These are phyloP conservation scores for Chauna torquata DNA, from an alignment of 2,113 vertebrate genomes.

Conservation along the genomic window DNA sequence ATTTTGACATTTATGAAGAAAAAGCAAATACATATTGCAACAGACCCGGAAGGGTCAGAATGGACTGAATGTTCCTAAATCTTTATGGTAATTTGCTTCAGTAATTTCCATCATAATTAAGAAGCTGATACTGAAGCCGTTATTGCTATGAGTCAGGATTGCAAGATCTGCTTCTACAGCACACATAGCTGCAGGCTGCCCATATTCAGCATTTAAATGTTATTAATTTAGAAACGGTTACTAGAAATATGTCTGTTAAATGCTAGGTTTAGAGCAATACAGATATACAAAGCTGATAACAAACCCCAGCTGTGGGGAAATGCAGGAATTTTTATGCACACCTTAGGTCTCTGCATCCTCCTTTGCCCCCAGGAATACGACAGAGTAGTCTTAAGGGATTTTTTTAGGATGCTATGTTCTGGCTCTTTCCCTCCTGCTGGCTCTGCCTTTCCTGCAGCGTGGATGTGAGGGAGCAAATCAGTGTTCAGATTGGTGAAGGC, in stretches of 20 bases:
- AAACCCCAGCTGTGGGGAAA: slow-evolving; percentile 37
- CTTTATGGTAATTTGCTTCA: slow-evolving; percentile 66
- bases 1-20: slow-evolving; percentile 54
- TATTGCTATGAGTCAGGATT: slow-evolving; percentile 55
- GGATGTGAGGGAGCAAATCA: not conserved
- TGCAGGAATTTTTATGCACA: slow-evolving; percentile 9
- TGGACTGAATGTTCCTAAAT: slow-evolving; percentile 70
- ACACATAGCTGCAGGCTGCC: slow-evolving; percentile 36
- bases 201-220: slow-evolving; percentile 34
- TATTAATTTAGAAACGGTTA: slow-evolving; percentile 41
- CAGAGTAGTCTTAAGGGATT: not conserved
- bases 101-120: slow-evolving; percentile 64
- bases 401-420: not conserved
- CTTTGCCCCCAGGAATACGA: slow-evolving; percentile 12
- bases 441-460: not conserved
- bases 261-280: slow-evolving; percentile 11
- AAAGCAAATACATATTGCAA: slow-evolving; percentile 56
- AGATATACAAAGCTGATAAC: slow-evolving; percentile 42
- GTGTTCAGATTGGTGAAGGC: not conserved
- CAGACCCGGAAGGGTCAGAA: slow-evolving; percentile 50
- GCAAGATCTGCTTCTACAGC: slow-evolving; percentile 40
- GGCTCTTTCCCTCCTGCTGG: not conserved
- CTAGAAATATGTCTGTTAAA: slow-evolving; percentile 20
- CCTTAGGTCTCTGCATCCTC: not conserved
- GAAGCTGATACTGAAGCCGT: slow-evolving; percentile 9